Base-by-base conservation (phyloP, 2,797 vertebrate species). In the Sebastes vulpes region DNA sequence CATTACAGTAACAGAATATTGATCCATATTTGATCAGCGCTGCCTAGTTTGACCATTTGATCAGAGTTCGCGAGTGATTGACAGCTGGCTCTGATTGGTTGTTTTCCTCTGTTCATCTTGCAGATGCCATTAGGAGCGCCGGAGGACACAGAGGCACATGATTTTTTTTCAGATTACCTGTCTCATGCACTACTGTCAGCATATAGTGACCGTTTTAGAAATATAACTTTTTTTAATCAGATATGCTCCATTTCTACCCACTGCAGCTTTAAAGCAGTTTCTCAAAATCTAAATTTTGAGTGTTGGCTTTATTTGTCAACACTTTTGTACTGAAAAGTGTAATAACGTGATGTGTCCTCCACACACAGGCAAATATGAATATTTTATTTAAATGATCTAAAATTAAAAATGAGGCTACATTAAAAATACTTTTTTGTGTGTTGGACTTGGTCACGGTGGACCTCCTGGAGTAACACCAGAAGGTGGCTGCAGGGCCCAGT, bases 1-100 rank as follows among this genome's bases (percentile, higher is more conserved):
- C 16, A 46, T 46, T 18, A 46, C 42, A 46, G 6, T 46, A 6
- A 46, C 16, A 46, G 6, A 46, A 46, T 46, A 46, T 46, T 1
- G 38, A 46, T 42, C 1, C 14, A 42, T 46, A 46, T 46, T 46
- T 42, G 38, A 42, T 42, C 14, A 42, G 38, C 5, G 38, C 14
- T 42, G 38, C 2, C 38, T 42, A 16, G 5, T 42, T 42, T 18
- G 16, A 46, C 3, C 3, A 0, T 46, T 18, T 46, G 6, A 18
- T 18, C 0, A 0, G 42, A 18, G 38, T 42, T 42, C 0, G 38
- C 14, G 38, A 42, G 42, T 18, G 42, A 46, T 46, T 46, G 42
- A 46, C 42, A 46, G 42, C 42, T 46, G 16, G 42, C 35, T 38
- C 12, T 38, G 35, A 38, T 14, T 38, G 35, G 12, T 38, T 38